phyloP scores from a whole-genome alignment of 2,888 invertebrate genomes.

The Clepsis dumicolana region DNA sequence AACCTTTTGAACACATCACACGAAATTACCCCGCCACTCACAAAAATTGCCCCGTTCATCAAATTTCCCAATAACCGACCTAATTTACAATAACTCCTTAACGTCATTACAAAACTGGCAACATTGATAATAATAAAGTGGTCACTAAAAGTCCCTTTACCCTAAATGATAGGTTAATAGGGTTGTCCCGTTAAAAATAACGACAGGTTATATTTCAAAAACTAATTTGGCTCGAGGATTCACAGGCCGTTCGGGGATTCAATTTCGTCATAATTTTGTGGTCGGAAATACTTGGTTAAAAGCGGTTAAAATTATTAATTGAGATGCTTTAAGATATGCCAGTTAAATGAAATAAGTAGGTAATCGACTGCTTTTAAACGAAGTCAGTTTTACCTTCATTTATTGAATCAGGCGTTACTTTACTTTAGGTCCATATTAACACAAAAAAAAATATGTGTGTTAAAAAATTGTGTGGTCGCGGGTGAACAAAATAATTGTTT shows the following conservation, averaged over 20 bases:
- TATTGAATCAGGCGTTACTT: no score
- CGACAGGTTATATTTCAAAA: slow-evolving; percentile 41
- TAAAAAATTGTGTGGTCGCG: no score
- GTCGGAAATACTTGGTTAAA: background rate
- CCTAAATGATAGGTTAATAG: slow-evolving; percentile 41
- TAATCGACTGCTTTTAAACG: no score
- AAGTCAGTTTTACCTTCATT: no score
- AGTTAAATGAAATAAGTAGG: no score
- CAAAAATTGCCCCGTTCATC: background rate
- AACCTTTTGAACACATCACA: background rate
- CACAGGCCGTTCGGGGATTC: background rate
- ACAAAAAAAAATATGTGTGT: no score
- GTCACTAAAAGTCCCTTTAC: slow-evolving; percentile 21
- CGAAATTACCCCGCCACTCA: background rate
- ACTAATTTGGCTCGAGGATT: slow-evolving; percentile 33
- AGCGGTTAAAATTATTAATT: background rate
- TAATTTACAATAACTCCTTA: background rate
- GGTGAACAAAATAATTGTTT: no score
- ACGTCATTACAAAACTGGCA: slow-evolving; percentile 1
- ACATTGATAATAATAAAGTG: slow-evolving; percentile 33
- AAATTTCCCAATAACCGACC: background rate
- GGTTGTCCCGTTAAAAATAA: slow-evolving; percentile 40
- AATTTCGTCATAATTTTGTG: slow-evolving; percentile 9
- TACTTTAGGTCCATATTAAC: no score
- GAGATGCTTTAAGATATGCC: background rate